These are phyloP conservation scores for Martes flavigula DNA, from an alignment of 2,797 vertebrate genomes.

Conservation along the genomic window DNA sequence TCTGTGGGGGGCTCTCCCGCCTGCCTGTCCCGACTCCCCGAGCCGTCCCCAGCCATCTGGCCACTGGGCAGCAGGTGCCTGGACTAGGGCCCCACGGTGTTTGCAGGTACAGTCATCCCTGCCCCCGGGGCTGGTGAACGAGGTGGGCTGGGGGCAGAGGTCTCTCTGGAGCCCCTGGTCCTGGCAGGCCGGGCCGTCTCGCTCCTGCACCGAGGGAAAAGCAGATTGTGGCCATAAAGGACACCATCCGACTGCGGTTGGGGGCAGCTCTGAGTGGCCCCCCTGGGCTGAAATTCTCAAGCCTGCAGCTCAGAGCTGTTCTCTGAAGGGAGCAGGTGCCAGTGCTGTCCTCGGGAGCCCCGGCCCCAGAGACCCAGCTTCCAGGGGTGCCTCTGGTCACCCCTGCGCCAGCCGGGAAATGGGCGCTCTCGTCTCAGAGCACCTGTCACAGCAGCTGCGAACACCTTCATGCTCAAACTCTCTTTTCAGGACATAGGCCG, in stretches of 20 bases:
- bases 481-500: not conserved
- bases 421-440: fast-evolving
- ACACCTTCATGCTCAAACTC: not conserved
- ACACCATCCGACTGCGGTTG: not conserved
- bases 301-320: not conserved
- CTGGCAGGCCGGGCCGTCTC: not conserved
- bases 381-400: not conserved
- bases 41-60: not conserved
- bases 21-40: fast-evolving
- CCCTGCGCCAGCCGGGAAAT: fast-evolving
- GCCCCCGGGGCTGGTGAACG: not conserved
- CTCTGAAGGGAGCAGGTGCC: fast-evolving
- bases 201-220: not conserved
- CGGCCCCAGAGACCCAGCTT: not conserved
- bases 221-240: not conserved
- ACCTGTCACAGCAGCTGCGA: fast-evolving
- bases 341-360: not conserved
- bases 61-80: fast-evolving
- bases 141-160: not conserved
- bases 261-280: not conserved
- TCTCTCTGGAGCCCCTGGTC: not conserved
- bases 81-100: not conserved
- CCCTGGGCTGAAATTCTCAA: not conserved
- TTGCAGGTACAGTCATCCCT: fast-evolving
- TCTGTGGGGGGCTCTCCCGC: fast-evolving